Conservation (phyloP, 2,113 vertebrate genomes). For the Ascaphus truei region DNA sequence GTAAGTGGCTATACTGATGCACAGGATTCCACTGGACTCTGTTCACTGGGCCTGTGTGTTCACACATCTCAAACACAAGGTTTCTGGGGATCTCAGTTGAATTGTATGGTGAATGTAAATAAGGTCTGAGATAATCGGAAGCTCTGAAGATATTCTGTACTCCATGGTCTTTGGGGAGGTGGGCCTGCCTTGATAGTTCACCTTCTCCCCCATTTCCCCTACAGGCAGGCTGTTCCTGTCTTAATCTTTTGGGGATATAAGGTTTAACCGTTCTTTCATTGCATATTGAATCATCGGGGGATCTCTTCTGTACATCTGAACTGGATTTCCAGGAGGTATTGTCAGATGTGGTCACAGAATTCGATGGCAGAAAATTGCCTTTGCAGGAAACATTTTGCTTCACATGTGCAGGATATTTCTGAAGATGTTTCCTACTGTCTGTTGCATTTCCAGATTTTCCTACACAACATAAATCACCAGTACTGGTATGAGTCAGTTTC, state of each 20-base stretch:
- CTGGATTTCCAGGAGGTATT: neutral
- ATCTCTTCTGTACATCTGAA: slow-evolving; percentile 45
- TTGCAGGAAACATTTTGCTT: neutral
- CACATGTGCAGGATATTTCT: neutral
- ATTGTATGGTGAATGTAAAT: slow-evolving; percentile 60
- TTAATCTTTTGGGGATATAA: slow-evolving; percentile 80
- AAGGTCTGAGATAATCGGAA: slow-evolving; percentile 72
- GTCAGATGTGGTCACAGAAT: slow-evolving; percentile 24
- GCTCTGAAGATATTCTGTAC: slow-evolving; percentile 51
- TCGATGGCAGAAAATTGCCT: slow-evolving; percentile 5
- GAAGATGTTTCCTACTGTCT: neutral
- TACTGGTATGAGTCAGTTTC: neutral
- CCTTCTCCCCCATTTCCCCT: neutral
- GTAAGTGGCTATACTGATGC: slow-evolving; percentile 73
- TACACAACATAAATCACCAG: neutral
- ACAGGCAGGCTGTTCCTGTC: slow-evolving; percentile 43
- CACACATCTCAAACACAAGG: slow-evolving; percentile 63
- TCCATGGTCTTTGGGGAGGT: slow-evolving; percentile 7
- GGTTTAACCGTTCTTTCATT: slow-evolving; percentile 63
- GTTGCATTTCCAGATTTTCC: neutral
- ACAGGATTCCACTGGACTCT: slow-evolving; percentile 84
- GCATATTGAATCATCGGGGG: slow-evolving; percentile 17
- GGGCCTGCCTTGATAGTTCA: neutral
- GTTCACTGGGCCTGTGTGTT: slow-evolving; percentile 81
- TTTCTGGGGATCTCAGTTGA: slow-evolving; percentile 66